Conservation (phyloP, 2,888 invertebrate species). For the Eristalis intricaria region DNA sequence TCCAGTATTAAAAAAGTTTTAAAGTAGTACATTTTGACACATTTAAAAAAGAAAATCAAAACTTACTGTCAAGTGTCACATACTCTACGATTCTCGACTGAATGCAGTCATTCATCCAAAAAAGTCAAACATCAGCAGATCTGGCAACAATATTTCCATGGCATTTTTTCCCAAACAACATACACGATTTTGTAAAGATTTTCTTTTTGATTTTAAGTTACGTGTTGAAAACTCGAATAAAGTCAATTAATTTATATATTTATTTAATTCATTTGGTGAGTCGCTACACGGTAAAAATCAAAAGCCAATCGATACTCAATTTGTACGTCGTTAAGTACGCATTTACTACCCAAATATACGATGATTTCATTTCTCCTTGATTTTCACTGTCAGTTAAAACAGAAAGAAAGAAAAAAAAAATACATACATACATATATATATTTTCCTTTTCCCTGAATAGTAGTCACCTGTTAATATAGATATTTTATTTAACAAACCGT, state of each 20-base stretch:
- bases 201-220: slow-evolving; percentile 55
- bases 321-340: slow-evolving; percentile 57
- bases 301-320: slow-evolving; percentile 24
- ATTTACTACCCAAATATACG: slow-evolving; percentile 73
- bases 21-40: too few relatives aligned
- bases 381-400: slow-evolving; percentile 69
- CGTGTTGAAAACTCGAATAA: slow-evolving; percentile 43
- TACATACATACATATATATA: slow-evolving; percentile 2
- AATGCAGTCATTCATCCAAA: slow-evolving; percentile 26
- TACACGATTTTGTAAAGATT: slow-evolving; percentile 54
- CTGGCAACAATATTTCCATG: slow-evolving; percentile 71
- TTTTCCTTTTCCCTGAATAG: slow-evolving; percentile 45
- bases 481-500: slow-evolving; percentile 18
- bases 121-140: not conserved
- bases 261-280: slow-evolving; percentile 51
- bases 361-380: slow-evolving; percentile 80
- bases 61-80: too few relatives aligned
- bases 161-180: slow-evolving; percentile 73
- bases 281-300: not conserved
- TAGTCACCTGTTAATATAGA: slow-evolving; percentile 73
- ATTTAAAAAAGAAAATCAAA: too few relatives aligned
- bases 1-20: too few relatives aligned
- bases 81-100: not conserved
- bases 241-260: slow-evolving; percentile 39
- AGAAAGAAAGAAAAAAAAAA: slow-evolving; percentile 48